Base-by-base conservation (phyloP, 2,113 vertebrate genomes). In the Himantopus leucocephalus region DNA sequence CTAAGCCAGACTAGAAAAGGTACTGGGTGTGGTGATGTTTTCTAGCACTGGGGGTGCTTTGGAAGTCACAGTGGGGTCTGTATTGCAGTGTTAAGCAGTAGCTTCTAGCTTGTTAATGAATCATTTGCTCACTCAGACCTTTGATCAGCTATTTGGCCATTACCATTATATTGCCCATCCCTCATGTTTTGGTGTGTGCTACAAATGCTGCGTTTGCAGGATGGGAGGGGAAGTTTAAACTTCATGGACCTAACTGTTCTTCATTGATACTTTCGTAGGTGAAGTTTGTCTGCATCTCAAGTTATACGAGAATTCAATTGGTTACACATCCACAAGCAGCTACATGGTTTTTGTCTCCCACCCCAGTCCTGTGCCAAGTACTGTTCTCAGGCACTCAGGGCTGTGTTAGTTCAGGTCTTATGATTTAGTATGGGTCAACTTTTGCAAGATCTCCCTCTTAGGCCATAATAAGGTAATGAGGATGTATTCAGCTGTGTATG, bases 191-290 rank as follows among this genome's bases (percentile, higher is more conserved):
- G 62, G 47, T 75, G 43, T 43, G 14, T 79, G 62, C n/a, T 58
- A 24, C 34, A 62, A 58, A 78, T 1, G 1, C n/a, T 56, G 35
- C 53, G 47, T 73, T 75, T 70, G 35, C 50, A 37, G 84, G 23
- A 4, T 83, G 45, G 47, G 24, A 71, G 64, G n/a, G 30, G 8
- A 92, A n/a, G 11, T 53, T 78, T 30, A 64, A 59, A 27, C 55
- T 70, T 27, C 12, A 2, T 50, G 29, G 12, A 21, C 12, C 30
- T 56, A 15, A 41, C 43, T 63, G 6, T 66, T 77, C 58, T 77
- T 71, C 1, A 0, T 35, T 0, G 2, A 21, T 15, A 22, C 9
- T 63, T 86, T 24, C 10, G 21, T 23, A 24, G 16, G 23, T 64
- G 35, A 85, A 47, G 17, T 27, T 47, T 73, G 12, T 62, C 50